phyloP scores from a whole-genome alignment of 1,140 invertebrate species.

The Bombyx mori region ASM3026992v2 NC_085128.1:1541501-1542000 shows the following conservation, averaged over 20 bases:
- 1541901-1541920: background rate
- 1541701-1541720: no score
- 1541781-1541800: no score
- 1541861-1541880: no score
- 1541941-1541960: background rate
- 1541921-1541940: background rate
- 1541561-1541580: slow-evolving; percentile 76
- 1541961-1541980: background rate
- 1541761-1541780: no score
- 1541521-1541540: slow-evolving; percentile 76
- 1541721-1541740: no score
- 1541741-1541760: no score
- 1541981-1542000: background rate
- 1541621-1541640: slow-evolving; percentile 25
- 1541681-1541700: no score
- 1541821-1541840: no score
- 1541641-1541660: slow-evolving; percentile 11
- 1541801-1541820: no score
- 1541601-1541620: slow-evolving; percentile 79
- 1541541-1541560: slow-evolving; percentile 76
- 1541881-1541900: background rate
- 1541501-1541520: slow-evolving; percentile 74
- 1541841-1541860: no score
- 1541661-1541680: background rate
- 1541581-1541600: slow-evolving; percentile 72